These are phyloP conservation scores for Sinohyriopsis cumingii DNA, from an alignment of 2,888 invertebrate species.

Conservation along the genomic window DNA sequence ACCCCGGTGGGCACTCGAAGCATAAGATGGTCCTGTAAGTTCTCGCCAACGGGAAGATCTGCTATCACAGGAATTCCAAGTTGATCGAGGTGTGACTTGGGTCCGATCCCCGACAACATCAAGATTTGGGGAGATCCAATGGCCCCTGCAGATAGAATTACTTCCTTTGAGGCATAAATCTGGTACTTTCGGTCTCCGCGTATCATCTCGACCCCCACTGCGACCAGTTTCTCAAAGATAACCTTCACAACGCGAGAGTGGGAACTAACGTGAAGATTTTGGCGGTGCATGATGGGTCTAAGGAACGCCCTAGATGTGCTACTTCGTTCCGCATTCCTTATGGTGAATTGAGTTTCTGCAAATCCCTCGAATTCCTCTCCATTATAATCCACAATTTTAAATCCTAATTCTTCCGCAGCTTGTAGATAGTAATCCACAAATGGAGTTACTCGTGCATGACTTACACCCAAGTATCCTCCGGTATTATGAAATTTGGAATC, in stretches of 20 bases:
- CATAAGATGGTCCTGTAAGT: conserved; percentile 60
- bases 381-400: no score
- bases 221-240: conserved; percentile 45
- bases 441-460: conserved; percentile 75
- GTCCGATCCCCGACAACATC: conserved; percentile 70
- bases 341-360: conserved; percentile 13
- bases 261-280: conserved; percentile 53
- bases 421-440: conserved; percentile 50
- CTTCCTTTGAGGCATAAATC: conserved; percentile 53
- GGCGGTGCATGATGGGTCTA: conserved; percentile 48
- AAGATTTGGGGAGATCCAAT: conserved; percentile 69
- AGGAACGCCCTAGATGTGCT: conserved; percentile 65
- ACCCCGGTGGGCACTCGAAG: conserved; percentile 5
- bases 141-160: conserved; percentile 68
- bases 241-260: conserved; percentile 50
- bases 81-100: conserved; percentile 61
- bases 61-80: conserved; percentile 61
- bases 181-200: conserved; percentile 36
- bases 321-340: conserved; percentile 54
- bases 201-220: conserved; percentile 53
- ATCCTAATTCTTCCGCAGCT: conserved; percentile 72
- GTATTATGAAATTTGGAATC: conserved; percentile 56
- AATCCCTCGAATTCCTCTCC: no score
- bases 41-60: conserved; percentile 66
- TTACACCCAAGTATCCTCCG: conserved; percentile 60